phyloP scores from a whole-genome alignment of 2,113 vertebrate genomes.

The Girardinichthys multiradiatus region DNA sequence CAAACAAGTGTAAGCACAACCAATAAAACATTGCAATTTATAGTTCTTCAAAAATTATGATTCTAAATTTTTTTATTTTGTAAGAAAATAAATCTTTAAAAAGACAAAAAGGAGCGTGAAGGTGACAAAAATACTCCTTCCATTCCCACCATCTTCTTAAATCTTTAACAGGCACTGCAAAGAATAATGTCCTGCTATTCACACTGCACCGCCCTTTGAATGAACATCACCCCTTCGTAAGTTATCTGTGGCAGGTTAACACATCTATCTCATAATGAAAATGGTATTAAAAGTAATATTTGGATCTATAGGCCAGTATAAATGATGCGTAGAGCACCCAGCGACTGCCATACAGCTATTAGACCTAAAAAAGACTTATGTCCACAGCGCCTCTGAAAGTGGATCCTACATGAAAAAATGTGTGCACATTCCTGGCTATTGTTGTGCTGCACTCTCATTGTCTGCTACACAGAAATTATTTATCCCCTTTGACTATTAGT shows the following conservation, averaged over 20 bases:
- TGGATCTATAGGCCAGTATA: conserved; percentile 45
- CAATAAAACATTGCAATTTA: neutral
- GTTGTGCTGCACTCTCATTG: conserved; percentile 56
- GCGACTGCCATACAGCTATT: conserved; percentile 41
- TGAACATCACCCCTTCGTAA: conserved; percentile 32
- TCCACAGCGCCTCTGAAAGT: conserved; percentile 33
- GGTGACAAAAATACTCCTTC: neutral
- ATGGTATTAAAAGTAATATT: conserved; percentile 46
- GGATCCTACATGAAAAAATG: conserved; percentile 51
- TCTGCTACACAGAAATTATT: conserved; percentile 59
- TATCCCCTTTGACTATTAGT: conserved; percentile 62
- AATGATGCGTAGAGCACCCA: conserved; percentile 42
- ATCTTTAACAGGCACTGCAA: conserved; percentile 19
- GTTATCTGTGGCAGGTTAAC: conserved; percentile 37
- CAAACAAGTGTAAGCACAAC: neutral
- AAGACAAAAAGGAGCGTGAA: conserved; percentile 2
- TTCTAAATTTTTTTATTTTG: neutral
- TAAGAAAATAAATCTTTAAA: neutral
- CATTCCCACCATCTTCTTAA: neutral
- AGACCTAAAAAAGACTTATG: conserved; percentile 51
- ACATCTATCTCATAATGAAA: conserved; percentile 45
- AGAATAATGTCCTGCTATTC: conserved; percentile 28
- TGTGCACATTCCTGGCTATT: conserved; percentile 41
- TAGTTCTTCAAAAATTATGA: neutral
- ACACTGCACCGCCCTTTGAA: conserved; percentile 2